These are phyloP conservation scores for Rhea americana DNA, from an alignment of 2,113 vertebrate species.

Conservation along the genomic window DNA sequence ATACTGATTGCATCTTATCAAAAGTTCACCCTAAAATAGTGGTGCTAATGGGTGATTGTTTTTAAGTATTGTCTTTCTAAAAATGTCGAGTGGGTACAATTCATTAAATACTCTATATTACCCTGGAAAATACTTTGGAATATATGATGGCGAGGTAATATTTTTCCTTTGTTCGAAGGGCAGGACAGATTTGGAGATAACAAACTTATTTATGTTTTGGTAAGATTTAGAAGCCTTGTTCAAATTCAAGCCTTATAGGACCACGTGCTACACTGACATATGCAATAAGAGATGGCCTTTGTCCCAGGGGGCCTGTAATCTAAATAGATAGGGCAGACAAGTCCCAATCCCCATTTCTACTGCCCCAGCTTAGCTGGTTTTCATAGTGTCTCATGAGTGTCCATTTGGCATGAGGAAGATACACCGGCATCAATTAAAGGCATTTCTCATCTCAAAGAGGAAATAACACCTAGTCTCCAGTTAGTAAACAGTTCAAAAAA, in stretches of 20 bases:
- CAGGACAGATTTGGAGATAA: background rate
- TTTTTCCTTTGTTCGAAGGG: background rate
- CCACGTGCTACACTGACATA: background rate
- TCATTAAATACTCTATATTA: background rate
- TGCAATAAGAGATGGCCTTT: background rate
- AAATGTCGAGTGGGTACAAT: background rate
- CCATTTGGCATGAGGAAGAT: background rate
- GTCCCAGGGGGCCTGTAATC: background rate
- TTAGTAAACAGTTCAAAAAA: constrained; percentile 62
- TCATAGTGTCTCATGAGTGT: background rate
- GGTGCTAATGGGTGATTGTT: background rate
- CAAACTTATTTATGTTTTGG: background rate
- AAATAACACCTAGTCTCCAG: constrained; percentile 59
- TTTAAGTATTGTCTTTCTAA: background rate
- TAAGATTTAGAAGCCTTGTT: background rate
- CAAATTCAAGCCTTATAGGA: accelerated
- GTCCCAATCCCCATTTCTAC: background rate
- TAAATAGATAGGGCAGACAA: background rate
- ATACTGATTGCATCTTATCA: background rate
- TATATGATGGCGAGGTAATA: background rate
- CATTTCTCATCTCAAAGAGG: constrained; percentile 35
- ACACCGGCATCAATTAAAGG: background rate
- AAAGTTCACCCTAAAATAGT: background rate
- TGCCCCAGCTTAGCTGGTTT: background rate
- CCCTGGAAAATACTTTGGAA: background rate